Evolutionary conservation across 2,888 invertebrate genomes (phyloP), one percentile per base, ranked within the genome.

Genomic region (Hofmannophila pseudospretella): DNA sequence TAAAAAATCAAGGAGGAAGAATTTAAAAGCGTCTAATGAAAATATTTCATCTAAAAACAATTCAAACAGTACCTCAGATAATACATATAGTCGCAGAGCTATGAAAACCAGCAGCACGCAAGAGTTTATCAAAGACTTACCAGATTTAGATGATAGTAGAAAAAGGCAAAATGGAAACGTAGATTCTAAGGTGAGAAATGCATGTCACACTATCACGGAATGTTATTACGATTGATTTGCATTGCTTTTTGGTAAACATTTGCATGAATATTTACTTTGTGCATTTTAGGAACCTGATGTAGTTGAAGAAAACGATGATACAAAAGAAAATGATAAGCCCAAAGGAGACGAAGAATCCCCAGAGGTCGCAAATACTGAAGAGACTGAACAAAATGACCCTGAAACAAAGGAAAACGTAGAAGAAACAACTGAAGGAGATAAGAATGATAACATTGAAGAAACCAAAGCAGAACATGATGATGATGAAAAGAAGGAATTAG

Each of bases 41-140:
- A 84, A 86, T 54, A 85, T 85, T 50, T 88, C 88, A 7, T 77
- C 81, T 19, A 81, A 80, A 63, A 81, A 72, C 41, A 79, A 70
- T 38, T 85, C 86, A 22, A 76, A 75, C 27, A 87, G 79, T 13
- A 51, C 67, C 38, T 80, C 82, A 36, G 81, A 82, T 46, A 74
- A 60, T 40, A 66, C 67, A 43, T 77, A 78, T 39, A 63, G 53
- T 47, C 59, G 54, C 38, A 56, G 58, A 44, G 60, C 48, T 12
- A 78, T 86, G 78, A 86, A 81, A 66, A 64, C 70, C 45, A 85
- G 85, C 54, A 85, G 75, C 51, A 85, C 85, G 41, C 78, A 80
- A 45, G 86, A 85, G 46, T 58, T 78, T 13, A 86, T 85, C 36
- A 78, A 74, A 58, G 65, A 66, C 51, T 75, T 85, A 44, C 84